Conservation (phyloP, 2,888 invertebrate genomes). For the Erannis defoliaria region DNA sequence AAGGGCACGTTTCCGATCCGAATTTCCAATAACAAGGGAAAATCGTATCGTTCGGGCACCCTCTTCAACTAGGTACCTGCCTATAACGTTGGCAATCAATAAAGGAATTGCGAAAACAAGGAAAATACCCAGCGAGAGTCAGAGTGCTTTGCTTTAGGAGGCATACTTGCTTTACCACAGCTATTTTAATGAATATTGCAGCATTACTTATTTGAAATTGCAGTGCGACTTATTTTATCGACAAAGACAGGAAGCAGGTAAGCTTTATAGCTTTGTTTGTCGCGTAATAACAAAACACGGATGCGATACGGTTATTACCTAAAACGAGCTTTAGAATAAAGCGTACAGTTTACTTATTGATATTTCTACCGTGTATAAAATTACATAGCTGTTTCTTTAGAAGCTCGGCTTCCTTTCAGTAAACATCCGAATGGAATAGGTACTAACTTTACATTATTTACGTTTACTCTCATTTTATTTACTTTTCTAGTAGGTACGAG, state of each 20-base stretch:
- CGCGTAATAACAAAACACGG: not conserved
- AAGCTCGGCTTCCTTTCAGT: constrained; percentile 4
- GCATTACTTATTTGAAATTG: not conserved
- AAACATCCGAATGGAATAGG: constrained; percentile 19
- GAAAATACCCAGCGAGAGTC: constrained; percentile 40
- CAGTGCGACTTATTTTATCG: constrained; percentile 1
- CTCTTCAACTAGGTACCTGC: constrained; percentile 47
- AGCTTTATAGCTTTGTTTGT: constrained; percentile 19
- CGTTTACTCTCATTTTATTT: constrained; percentile 24
- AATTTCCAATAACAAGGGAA: constrained; percentile 52
- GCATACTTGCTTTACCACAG: constrained; percentile 5
- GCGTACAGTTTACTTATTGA: constrained; percentile 6
- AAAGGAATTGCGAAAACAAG: constrained; percentile 59
- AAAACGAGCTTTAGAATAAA: constrained; percentile 11
- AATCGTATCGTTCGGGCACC: constrained; percentile 49
- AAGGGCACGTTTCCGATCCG: constrained; percentile 15
- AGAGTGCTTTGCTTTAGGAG: constrained; percentile 18
- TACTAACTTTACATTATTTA: constrained; percentile 32
- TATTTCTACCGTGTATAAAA: constrained; percentile 6
- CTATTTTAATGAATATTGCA: not conserved
- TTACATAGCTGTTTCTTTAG: constrained; percentile 3
- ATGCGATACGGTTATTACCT: constrained; percentile 4
- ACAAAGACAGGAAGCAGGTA: constrained; percentile 11
- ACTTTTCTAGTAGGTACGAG: constrained; percentile 10
- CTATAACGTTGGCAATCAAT: constrained; percentile 62